Base-by-base conservation (phyloP, 64 coral and sea anemone species). In the Montipora capricornis region DNA sequence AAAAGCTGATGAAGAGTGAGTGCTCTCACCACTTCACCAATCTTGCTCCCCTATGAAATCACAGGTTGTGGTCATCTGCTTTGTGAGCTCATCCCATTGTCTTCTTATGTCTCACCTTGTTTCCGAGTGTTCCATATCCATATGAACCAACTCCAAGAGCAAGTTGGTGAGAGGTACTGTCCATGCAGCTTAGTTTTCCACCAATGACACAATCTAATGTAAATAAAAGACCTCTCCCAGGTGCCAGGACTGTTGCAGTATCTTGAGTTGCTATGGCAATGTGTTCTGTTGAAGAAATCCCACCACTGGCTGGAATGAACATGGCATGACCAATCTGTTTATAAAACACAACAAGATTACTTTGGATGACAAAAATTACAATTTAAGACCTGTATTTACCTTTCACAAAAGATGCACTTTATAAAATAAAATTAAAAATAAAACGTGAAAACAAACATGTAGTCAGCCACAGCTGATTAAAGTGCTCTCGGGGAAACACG, bases 61-160 rank as follows among this genome's bases (percentile, higher is more conserved):
- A 8, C 53, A 57, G 10, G 1, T 57, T 57, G 53, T 5, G 3
- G 20, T 19, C 17, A 71, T 22, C 8, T 71, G 37, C 17, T 7
- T 24, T 24, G 5, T 7, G 20, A 67, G 11, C 16, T 14, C 11
- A 67, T 17, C 12, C 15, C 15, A 14, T 9, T 15, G 11, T 67
- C 3, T 2, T 14, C 22, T 4, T 76, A 8, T 12, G 52, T 75
- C 26, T 47, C 90, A 98, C 96, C 45, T 81, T 98, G 94, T 97
- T 97, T 57, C 93, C 96, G 79, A 97, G 84, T 59, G 91, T 74
- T 51, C 94, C 94, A 89, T 90, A 98, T 44, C 94, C 94, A 96
- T 94, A 96, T 55, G 94, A 87, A 20, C 90, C 94, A n/a, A 93
- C 79, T 8, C 94, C 95, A 77, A 94, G 77, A 84, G 91, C 97